Evolutionary conservation across 2,888 invertebrate species (phyloP).

Genomic region (Hermaeophaga mercurialis): DNA sequence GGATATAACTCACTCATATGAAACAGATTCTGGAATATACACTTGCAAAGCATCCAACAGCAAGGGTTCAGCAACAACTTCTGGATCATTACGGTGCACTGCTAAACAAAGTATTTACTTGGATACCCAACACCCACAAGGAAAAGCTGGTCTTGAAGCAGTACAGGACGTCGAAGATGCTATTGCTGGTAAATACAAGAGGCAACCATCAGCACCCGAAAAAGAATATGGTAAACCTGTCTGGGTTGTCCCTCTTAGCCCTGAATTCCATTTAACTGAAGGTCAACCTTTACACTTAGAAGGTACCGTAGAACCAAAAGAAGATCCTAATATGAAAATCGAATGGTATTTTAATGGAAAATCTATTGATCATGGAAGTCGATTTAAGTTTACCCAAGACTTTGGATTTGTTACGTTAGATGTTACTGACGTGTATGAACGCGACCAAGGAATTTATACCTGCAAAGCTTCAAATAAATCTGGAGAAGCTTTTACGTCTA

Average conservation of each 20-base stretch:
- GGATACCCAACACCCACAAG: constrained; percentile 95
- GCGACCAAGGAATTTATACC: constrained; percentile 93
- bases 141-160: constrained; percentile 85
- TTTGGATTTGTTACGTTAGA: constrained; percentile 97
- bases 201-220: constrained; percentile 74
- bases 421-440: constrained; percentile 87
- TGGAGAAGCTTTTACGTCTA: constrained; percentile 91
- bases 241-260: constrained; percentile 81
- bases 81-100: constrained; percentile 85
- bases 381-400: constrained; percentile 92
- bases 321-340: constrained; percentile 87
- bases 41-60: constrained; percentile 88
- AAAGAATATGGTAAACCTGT: constrained; percentile 82
- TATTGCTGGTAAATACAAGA: constrained; percentile 71
- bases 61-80: constrained; percentile 88
- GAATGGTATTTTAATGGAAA: constrained; percentile 96
- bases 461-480: constrained; percentile 87
- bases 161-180: constrained; percentile 89
- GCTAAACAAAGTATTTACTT: constrained; percentile 79
- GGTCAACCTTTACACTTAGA: constrained; percentile 89
- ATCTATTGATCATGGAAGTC: constrained; percentile 81
- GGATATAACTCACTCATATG: constrained; percentile 84
- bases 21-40: constrained; percentile 91
- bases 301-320: constrained; percentile 92
- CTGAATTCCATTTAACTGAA: constrained; percentile 81